Conservation (phyloP, 2,888 invertebrate genomes). For the Drosophila bunnanda region DNA sequence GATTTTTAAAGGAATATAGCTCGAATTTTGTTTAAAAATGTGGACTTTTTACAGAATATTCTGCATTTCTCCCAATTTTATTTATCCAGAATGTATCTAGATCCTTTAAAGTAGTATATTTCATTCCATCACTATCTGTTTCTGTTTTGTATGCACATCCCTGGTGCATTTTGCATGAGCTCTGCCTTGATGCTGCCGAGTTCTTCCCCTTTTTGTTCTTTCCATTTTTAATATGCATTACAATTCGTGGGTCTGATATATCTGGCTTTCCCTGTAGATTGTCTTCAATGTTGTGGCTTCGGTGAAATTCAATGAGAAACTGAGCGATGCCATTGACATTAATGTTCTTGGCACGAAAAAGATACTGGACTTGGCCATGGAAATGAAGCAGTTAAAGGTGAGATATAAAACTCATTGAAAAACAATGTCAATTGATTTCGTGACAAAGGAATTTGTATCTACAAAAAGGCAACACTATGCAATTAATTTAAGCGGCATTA, state of each 20-base stretch:
- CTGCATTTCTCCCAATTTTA: not conserved
- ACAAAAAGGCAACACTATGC: not conserved
- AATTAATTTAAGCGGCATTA: no score
- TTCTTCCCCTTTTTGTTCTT: constrained; percentile 33
- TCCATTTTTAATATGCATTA: constrained; percentile 64
- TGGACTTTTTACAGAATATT: not conserved
- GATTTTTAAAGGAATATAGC: not conserved
- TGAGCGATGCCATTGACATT: constrained; percentile 85
- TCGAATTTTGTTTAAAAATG: not conserved
- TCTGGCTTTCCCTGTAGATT: constrained; percentile 72
- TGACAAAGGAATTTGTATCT: not conserved
- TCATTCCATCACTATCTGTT: constrained; percentile 5
- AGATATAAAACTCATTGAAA: constrained; percentile 4
- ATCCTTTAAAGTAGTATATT: no score
- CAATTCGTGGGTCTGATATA: constrained; percentile 40
- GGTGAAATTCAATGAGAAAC: constrained; percentile 85
- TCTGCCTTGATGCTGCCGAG: constrained; percentile 1
- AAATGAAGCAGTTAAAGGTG: constrained; percentile 84
- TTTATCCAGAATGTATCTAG: not conserved
- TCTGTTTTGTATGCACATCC: constrained; percentile 73
- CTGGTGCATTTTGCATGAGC: constrained; percentile 70
- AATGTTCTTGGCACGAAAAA: constrained; percentile 85
- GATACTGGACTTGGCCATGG: constrained; percentile 84
- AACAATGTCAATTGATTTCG: not conserved
- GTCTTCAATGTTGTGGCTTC: constrained; percentile 85